Evolutionary conservation across 2,888 invertebrate genomes (phyloP), one percentile per base, ranked within the genome.

Genomic region (Agrotis ipsilon): DNA sequence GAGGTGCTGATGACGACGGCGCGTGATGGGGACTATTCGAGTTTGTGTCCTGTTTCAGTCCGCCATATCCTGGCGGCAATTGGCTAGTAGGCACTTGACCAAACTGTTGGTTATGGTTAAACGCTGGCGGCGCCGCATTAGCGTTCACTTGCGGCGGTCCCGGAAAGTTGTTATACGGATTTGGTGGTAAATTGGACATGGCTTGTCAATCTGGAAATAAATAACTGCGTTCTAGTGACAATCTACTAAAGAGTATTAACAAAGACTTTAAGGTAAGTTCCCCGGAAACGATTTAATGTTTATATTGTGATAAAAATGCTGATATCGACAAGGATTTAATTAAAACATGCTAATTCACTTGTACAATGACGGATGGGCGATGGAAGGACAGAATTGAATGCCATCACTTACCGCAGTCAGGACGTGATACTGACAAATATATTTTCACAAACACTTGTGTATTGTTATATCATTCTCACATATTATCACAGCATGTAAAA

Each of bases 111-210:
- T 82, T 91, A 58, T 92, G 91, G 75, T 89, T 90, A 57, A 89
- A 84, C 65, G 85, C 81, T 67, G 88, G 90, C 21, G 88, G 85
- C 51, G 88, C 92, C 54, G 89, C 85, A 77, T 92, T 92, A 21
- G 92, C 88, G 78, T 92, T 93, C 82, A 88, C 83, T 78, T 87
- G 91, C 58, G 91, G 89, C 65, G 87, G 87, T 78, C 92, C 93
- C 75, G 92, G 89, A 75, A 85, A 85, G 84, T 90, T 93, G 85
- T 90, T 94, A 86, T 86, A 95, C 70, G 93, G 93, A 87, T 92
- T 95, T 88, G 92, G 93, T 89, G 93, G 93, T 92, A 93, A 91
- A 89, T 96, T 94, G 85, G 95, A 94, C 96, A 96, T 96, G 90
- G 90, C 90, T 93, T 90, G 89, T 90, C 91, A 93, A 94, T 94